Conservation (phyloP, 1,140 invertebrate species). For the Hylaeus volcanicus region DNA sequence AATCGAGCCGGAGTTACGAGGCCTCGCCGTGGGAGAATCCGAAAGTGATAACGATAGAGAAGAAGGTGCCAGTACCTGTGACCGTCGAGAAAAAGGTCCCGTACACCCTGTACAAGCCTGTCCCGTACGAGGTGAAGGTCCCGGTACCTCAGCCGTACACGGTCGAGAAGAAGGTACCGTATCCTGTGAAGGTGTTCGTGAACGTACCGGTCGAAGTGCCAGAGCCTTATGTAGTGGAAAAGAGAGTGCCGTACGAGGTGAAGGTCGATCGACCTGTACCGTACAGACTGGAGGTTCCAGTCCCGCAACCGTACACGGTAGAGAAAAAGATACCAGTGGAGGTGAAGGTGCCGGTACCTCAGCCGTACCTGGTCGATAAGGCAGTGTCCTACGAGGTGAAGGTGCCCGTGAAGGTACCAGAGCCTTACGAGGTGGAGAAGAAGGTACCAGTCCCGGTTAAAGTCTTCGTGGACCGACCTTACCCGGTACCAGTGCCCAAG, state of each 20-base stretch:
- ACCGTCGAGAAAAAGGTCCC: conserved; percentile 83
- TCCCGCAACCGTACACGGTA: conserved; percentile 83
- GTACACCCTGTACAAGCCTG: conserved; percentile 81
- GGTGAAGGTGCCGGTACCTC: conserved; percentile 83
- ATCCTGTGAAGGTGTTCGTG: conserved; percentile 72
- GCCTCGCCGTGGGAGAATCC: neutral
- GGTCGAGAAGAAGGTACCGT: conserved; percentile 78
- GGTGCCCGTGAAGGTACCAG: conserved; percentile 84
- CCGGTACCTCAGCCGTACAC: conserved; percentile 81
- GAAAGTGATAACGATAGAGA: conserved; percentile 81
- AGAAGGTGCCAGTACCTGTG: conserved; percentile 85
- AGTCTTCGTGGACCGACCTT: conserved; percentile 82
- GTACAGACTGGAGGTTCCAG: conserved; percentile 81
- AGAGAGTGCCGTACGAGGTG: conserved; percentile 85
- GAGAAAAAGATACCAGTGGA: conserved; percentile 82
- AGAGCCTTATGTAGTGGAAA: conserved; percentile 84
- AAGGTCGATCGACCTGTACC: conserved; percentile 85
- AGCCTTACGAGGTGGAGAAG: conserved; percentile 83
- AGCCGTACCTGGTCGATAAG: conserved; percentile 84
- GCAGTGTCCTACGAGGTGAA: conserved; percentile 84
- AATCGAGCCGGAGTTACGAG: neutral
- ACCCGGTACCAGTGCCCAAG: conserved; percentile 81
- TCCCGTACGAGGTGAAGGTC: conserved; percentile 83
- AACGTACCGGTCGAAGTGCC: conserved; percentile 74
- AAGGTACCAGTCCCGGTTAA: conserved; percentile 83